Evolutionary conservation across 1,140 invertebrate species (phyloP).

Genomic region (Anoplolepis gracilipes): DNA sequence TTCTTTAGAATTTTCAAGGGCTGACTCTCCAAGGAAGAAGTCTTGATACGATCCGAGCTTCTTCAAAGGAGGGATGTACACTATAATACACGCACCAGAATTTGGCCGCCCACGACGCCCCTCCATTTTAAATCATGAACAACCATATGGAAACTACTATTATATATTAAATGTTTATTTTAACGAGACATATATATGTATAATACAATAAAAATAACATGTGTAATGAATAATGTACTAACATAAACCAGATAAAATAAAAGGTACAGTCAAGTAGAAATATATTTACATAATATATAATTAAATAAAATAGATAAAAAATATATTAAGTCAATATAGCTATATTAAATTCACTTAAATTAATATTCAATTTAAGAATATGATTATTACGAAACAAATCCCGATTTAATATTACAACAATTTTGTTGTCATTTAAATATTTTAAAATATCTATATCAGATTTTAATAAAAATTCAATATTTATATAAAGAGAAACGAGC

Average conservation of each 20-base stretch:
- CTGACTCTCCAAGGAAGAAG: conserved; percentile 50
- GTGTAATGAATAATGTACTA: not conserved
- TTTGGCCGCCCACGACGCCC: conserved; percentile 67
- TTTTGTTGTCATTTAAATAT: not conserved
- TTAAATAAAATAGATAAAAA: not conserved
- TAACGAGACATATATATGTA: not conserved
- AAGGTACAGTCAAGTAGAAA: not conserved
- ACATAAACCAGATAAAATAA: not conserved
- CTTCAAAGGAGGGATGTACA: conserved; percentile 25
- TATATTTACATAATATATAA: too few relatives aligned
- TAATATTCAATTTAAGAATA: not conserved
- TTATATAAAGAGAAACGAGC: not conserved
- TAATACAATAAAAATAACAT: not conserved
- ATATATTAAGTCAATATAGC: not conserved
- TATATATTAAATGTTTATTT: conserved; percentile 14
- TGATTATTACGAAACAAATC: not conserved
- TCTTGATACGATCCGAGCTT: conserved; percentile 61
- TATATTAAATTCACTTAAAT: not conserved
- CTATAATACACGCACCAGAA: conserved; percentile 58
- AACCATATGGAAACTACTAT: conserved; percentile 17
- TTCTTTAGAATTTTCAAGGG: conserved; percentile 61
- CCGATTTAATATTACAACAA: not conserved
- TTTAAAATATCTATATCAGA: not conserved
- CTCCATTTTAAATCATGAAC: conserved; percentile 37
- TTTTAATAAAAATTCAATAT: not conserved